These are phyloP conservation scores for Lutjanus campechanus DNA, from an alignment of 2,797 vertebrate genomes.

Conservation along the genomic window DNA sequence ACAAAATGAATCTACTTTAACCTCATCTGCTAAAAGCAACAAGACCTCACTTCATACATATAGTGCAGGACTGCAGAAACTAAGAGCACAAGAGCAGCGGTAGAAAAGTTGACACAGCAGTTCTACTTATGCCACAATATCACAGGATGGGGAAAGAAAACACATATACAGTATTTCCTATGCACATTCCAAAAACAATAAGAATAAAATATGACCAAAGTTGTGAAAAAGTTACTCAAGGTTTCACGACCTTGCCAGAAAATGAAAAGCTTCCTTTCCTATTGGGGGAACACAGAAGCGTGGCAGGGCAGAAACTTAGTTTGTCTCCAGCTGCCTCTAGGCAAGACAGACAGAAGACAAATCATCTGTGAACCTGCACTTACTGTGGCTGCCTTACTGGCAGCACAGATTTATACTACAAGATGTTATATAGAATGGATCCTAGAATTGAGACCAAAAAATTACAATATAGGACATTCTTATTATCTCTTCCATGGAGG, in stretches of 20 bases:
- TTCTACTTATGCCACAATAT: constrained; percentile 12
- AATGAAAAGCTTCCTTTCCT: constrained; percentile 30
- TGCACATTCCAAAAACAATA: constrained; percentile 17
- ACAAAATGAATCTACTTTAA: constrained; percentile 8
- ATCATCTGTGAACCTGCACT: constrained; percentile 31
- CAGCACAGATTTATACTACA: constrained; percentile 14
- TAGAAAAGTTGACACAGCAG: constrained; percentile 20
- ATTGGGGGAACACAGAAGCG: constrained; percentile 18
- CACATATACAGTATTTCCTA: not conserved
- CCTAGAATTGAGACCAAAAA: not conserved
- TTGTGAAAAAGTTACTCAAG: constrained; percentile 32
- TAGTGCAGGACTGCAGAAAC: not conserved
- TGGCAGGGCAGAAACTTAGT: constrained; percentile 13
- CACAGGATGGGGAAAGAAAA: constrained; percentile 16
- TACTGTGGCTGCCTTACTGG: constrained; percentile 13
- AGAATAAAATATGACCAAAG: constrained; percentile 38
- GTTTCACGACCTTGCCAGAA: constrained; percentile 31
- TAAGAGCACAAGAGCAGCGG: constrained; percentile 1
- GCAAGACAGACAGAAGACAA: constrained; percentile 41
- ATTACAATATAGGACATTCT: not conserved
- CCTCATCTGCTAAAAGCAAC: not conserved
- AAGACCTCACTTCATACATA: not conserved
- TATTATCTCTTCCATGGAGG: not conserved
- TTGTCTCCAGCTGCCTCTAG: constrained; percentile 30
- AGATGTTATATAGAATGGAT: not conserved